Evolutionary conservation across 2,797 vertebrate genomes (phyloP).

Genomic region (Nyctalus aviator): DNA sequence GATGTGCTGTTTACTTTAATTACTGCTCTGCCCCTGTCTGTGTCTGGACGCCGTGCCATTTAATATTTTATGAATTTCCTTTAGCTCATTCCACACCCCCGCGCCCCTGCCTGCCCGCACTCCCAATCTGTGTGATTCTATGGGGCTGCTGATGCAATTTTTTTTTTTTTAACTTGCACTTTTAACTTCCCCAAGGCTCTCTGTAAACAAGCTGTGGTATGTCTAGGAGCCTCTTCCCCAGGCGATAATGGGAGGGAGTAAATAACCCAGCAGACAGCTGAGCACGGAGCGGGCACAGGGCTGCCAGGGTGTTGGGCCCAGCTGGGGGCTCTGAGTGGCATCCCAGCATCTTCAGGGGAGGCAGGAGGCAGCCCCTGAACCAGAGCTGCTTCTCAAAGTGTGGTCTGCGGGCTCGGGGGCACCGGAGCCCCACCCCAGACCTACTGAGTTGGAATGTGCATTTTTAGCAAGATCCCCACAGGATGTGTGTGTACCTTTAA

Average conservation of each 20-base stretch:
- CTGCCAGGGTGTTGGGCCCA: neutral
- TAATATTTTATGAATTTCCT: constrained; percentile 85
- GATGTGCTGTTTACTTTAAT: constrained; percentile 89
- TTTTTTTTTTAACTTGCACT: constrained; percentile 67
- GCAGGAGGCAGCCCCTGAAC: neutral
- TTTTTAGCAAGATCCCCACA: neutral
- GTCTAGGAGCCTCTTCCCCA: constrained; percentile 71
- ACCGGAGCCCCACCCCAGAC: neutral
- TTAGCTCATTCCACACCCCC: constrained; percentile 33
- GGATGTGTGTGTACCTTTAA: neutral
- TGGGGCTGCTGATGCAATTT: constrained; percentile 25
- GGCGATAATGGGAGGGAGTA: constrained; percentile 78
- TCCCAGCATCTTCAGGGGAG: neutral
- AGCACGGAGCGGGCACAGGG: constrained; percentile 75
- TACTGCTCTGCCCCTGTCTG: constrained; percentile 84
- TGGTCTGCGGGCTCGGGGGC: accelerated
- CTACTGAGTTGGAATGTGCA: neutral
- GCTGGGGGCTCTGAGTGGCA: neutral
- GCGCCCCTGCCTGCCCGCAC: neutral
- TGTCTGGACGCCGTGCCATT: constrained; percentile 83
- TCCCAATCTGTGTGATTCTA: constrained; percentile 15
- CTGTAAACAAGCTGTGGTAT: constrained; percentile 84
- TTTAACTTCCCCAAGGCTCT: constrained; percentile 81
- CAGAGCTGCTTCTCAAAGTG: neutral
- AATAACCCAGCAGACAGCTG: constrained; percentile 86